Evolutionary conservation across 2,113 vertebrate species (phyloP), one percentile per base, ranked within the genome.

Genomic region (Apus apus): DNA sequence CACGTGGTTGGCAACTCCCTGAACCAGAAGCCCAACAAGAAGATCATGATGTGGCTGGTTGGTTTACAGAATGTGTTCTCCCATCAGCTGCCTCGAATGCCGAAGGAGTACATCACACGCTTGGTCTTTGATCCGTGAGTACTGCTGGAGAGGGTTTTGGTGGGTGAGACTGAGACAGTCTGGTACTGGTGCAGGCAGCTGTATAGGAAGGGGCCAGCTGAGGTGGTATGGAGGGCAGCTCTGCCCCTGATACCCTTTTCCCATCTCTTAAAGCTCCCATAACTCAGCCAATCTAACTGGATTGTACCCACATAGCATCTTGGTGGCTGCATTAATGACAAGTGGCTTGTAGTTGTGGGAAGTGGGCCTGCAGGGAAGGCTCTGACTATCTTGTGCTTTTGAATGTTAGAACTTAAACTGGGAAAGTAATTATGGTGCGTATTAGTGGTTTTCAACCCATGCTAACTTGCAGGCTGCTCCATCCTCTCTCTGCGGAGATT

Each of bases 11-110:
- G 99, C 60, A 99, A 99, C 95, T 99, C 99, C 22, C 94, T 99
- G 77, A 99, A 98, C 98, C 99, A 99, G 95, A 99, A 99, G 86
- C 99, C 99, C 91, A 99, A 99, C 92, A 99, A 99, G 97, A 99
- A 99, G 97, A 99, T 99, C 93, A 97, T 99, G 97, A 99, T 99
- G 98, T 99, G 99, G 99, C 98, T 99, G 34, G 99, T 99, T 11
- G 99, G 99, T 70, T 98, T 99, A 46, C 99, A 99, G 98, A 99
- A 99, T 0, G 99, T 99, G 13, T 99, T 99, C 97, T 99, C 99
- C 40, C 99, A 99, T 94, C 99, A 99, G 97, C 98, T 99, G 67
- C 99, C 99, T 58, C 98, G 99, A 27, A 99, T 99, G 99, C 99
- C 99, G 3, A 99, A 99, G 92, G 99, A 99, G 79, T 99, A 99